These are phyloP conservation scores for Plagiodera versicolora DNA, from an alignment of 2,888 invertebrate species.

Conservation along the genomic window DNA sequence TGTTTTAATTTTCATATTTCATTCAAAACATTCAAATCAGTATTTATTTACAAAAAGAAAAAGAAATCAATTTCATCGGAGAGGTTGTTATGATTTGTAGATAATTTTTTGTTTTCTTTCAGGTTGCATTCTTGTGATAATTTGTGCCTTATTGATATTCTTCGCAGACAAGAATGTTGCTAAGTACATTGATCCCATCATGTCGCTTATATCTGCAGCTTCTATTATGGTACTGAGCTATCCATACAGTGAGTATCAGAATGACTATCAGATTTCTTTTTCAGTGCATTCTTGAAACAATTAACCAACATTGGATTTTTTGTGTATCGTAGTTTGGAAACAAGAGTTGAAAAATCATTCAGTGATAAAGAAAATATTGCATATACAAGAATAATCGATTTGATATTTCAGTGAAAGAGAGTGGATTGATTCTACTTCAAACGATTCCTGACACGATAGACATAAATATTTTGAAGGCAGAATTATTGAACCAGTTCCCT, in stretches of 20 bases:
- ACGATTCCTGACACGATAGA: conserved; percentile 90
- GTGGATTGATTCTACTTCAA: conserved; percentile 84
- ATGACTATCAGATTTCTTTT: too few species aligned
- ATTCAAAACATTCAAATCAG: too few species aligned
- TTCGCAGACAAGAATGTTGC: conserved; percentile 63
- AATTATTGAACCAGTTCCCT: conserved; percentile 67
- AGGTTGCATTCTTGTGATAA: conserved; percentile 77
- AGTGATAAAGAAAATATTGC: too few species aligned
- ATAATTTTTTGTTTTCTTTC: conserved; percentile 32
- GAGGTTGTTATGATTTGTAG: conserved; percentile 3
- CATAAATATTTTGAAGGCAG: conserved; percentile 67
- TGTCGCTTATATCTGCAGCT: conserved; percentile 75
- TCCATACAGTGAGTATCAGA: conserved; percentile 71
- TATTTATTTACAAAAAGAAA: too few species aligned
- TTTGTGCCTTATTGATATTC: conserved; percentile 64
- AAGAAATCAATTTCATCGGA: too few species aligned
- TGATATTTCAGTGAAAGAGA: conserved; percentile 75
- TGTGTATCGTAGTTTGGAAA: too few species aligned
- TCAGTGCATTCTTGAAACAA: too few species aligned
- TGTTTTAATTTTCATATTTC: too few species aligned
- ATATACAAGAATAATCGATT: background rate
- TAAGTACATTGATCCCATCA: conserved; percentile 73
- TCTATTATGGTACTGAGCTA: conserved; percentile 74
- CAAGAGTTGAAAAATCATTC: too few species aligned
- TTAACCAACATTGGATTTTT: too few species aligned